Evolutionary conservation across 2,797 vertebrate genomes (phyloP).

Genomic region (Acrocephalus scirpaceus): DNA sequence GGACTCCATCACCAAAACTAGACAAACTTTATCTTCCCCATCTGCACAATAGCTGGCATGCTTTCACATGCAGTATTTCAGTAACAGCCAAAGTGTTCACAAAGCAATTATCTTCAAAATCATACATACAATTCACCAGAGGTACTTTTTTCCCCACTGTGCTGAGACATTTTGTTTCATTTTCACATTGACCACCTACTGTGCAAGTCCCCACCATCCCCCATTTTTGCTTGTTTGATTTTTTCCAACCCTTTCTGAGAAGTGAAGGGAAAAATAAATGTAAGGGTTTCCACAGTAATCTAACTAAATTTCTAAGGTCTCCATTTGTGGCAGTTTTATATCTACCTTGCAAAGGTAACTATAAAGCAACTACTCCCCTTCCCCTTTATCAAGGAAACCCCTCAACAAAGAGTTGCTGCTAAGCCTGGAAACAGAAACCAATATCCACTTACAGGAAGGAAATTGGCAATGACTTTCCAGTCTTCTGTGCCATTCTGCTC

Average conservation of each 20-base stretch:
- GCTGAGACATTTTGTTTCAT: not conserved
- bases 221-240: not conserved
- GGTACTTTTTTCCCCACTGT: not conserved
- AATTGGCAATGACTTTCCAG: constrained; percentile 97
- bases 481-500: constrained; percentile 97
- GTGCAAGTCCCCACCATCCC: not conserved
- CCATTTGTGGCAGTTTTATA: not conserved
- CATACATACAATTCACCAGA: not conserved
- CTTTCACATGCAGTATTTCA: not conserved
- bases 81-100: not conserved
- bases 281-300: not conserved
- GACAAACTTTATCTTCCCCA: not conserved
- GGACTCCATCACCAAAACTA: not conserved
- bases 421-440: constrained; percentile 57
- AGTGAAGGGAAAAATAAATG: constrained; percentile 33
- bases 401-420: constrained; percentile 17
- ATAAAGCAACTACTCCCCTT: constrained; percentile 22
- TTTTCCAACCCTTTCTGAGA: constrained; percentile 11
- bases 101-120: not conserved
- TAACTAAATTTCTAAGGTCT: constrained; percentile 1
- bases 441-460: constrained; percentile 88
- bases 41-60: not conserved
- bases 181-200: not conserved
- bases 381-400: constrained; percentile 27
- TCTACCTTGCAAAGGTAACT: constrained; percentile 20